phyloP scores from a whole-genome alignment of 1,140 invertebrate genomes.

The Pissodes strobi region DNA sequence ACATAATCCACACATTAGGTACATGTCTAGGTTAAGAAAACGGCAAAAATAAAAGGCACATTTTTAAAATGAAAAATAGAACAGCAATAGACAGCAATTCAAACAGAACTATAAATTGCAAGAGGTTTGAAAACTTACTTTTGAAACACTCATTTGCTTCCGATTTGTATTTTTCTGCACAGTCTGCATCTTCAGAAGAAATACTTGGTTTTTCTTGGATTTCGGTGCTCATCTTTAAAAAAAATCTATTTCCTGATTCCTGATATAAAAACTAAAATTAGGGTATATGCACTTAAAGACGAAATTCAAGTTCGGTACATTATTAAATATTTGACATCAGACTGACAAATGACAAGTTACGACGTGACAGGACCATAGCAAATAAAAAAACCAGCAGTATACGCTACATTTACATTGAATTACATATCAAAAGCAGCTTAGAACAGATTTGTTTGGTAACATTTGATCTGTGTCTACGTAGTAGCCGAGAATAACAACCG shows the following conservation, averaged over 20 bases:
- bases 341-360: too few relatives aligned
- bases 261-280: constrained; percentile 35
- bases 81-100: not conserved
- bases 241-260: not conserved
- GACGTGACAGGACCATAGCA: too few relatives aligned
- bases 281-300: constrained; percentile 38
- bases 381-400: too few relatives aligned
- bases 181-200: constrained; percentile 55
- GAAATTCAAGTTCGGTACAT: not conserved
- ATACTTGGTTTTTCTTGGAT: constrained; percentile 15
- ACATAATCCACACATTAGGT: too few relatives aligned
- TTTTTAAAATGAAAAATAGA: not conserved
- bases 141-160: constrained; percentile 86
- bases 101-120: not conserved
- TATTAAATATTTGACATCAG: too few relatives aligned
- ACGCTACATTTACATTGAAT: too few relatives aligned
- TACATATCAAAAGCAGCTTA: too few relatives aligned
- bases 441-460: too few relatives aligned
- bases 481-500: too few relatives aligned
- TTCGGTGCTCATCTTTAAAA: constrained; percentile 31
- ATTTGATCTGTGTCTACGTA: too few relatives aligned
- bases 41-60: not conserved
- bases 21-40: constrained; percentile 29
- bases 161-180: constrained; percentile 79
- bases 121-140: too few relatives aligned